Evolutionary conservation across 2,797 vertebrate species (phyloP), one percentile per base, ranked within the genome.

Genomic region (Centroberyx gerrardi): DNA sequence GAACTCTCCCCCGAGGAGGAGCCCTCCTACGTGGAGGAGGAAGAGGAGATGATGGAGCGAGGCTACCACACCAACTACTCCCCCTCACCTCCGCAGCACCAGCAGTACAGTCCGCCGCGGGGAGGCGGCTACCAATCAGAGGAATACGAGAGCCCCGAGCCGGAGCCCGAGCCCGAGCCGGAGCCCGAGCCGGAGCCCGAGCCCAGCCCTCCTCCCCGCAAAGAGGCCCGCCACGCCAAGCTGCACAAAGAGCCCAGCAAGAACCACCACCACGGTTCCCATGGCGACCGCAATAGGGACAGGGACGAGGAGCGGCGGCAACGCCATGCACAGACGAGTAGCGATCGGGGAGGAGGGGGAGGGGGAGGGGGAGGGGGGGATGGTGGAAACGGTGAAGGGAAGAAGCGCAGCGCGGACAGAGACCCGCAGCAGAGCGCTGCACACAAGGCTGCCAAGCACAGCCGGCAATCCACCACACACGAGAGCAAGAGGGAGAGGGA

Each of bases 1-100:
- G 96, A 96, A 10, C 92, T 87, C 28, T 95, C 96, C 18, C 95
- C 96, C 1, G 90, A 54, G 90, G 95, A 91, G 15, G 88, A 93
- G 70, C 80, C 4, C 55, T 63, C 62, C 53, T 91, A 88, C 89
- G 91, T 40, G 73, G 82, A 91, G 13, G 51, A 58, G 3, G 84
- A 84, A 2, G 94, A 93, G 42, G 95, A 96, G 44, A 92, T 94
- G 73, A 94, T 95, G 33, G 91, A 90, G 62, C 84, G 78, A 55
- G 86, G 86, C 56, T 95, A 95, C 72, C 89, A 86, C 36, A 86
- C 87, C 13, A 88, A 87, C 74, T 96, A 95, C 87, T 94, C 90
- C 0, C 93, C 92, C 0, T 95, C 94, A 0, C 92, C 94, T 8
- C 91, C 90, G 54, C 94, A 60, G 9, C 93, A 89, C 17, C 44